phyloP scores from a whole-genome alignment of 1,140 invertebrate genomes.

The Oryctes rhinoceros region DNA sequence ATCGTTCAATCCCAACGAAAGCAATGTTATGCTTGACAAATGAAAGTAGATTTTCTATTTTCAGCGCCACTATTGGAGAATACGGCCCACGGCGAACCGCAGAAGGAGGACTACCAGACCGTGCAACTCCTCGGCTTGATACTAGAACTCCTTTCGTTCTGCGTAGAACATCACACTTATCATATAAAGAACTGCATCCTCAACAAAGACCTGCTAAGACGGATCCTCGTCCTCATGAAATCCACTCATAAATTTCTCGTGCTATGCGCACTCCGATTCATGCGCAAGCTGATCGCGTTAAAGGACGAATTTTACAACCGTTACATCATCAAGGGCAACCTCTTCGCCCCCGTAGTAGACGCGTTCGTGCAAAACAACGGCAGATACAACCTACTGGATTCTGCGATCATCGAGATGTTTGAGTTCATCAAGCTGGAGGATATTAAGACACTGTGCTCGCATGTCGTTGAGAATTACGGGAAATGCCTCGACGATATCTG shows the following conservation, averaged over 20 bases:
- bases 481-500: conserved; percentile 92
- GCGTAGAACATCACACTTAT: conserved; percentile 99
- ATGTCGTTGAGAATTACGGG: conserved; percentile 95
- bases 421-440: conserved; percentile 98
- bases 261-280: conserved; percentile 93
- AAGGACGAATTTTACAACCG: conserved; percentile 99
- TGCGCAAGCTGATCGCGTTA: conserved; percentile 95
- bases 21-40: conserved; percentile 42
- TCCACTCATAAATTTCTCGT: conserved; percentile 98
- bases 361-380: conserved; percentile 96
- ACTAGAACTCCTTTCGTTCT: conserved; percentile 96
- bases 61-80: conserved; percentile 88
- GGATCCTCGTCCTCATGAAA: conserved; percentile 96
- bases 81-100: conserved; percentile 86
- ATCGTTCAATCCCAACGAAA: not conserved
- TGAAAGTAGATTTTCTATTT: conserved; percentile 53
- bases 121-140: conserved; percentile 95
- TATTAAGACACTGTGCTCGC: conserved; percentile 92
- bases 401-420: conserved; percentile 98
- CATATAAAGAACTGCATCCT: conserved; percentile 99
- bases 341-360: conserved; percentile 96
- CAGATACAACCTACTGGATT: conserved; percentile 96
- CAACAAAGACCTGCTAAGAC: conserved; percentile 93
- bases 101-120: conserved; percentile 93
- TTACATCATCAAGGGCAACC: conserved; percentile 94